phyloP scores from a whole-genome alignment of 2,888 invertebrate species.

The Gastrophysa polygoni region DNA sequence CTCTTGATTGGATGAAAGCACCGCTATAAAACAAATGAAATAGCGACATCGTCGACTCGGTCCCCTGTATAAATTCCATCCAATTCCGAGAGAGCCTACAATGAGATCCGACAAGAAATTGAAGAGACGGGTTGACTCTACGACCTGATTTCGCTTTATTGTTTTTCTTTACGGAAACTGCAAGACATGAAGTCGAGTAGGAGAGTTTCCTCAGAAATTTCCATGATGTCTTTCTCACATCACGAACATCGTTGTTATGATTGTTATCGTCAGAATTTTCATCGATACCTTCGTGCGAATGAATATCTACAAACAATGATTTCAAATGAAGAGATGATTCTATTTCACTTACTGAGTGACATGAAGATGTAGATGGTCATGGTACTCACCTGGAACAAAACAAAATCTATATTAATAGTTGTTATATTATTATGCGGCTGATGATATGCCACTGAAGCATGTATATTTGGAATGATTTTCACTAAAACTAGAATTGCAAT shows the following conservation, averaged over 20 bases:
- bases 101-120: not conserved
- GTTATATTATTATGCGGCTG: too few species aligned
- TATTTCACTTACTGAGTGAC: too few species aligned
- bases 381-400: not conserved
- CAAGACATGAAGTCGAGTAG: not conserved
- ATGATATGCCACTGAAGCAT: too few species aligned
- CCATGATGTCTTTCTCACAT: too few species aligned
- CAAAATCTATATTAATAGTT: not conserved
- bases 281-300: too few species aligned
- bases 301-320: too few species aligned
- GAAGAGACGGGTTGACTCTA: not conserved
- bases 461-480: too few species aligned
- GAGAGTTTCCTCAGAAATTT: not conserved
- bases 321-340: too few species aligned
- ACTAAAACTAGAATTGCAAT: too few species aligned
- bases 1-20: not conserved
- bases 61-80: not conserved
- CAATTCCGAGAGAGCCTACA: slow-evolving; percentile 1
- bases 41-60: not conserved
- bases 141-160: not conserved
- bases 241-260: too few species aligned
- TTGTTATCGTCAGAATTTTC: too few species aligned
- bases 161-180: not conserved
- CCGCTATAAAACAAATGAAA: not conserved
- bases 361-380: not conserved